Percentiles rank a stretch among this genome's conserved stretches.
Conservation (phyloP, 1,140 invertebrate species). For the Drosophila varians region DNA sequence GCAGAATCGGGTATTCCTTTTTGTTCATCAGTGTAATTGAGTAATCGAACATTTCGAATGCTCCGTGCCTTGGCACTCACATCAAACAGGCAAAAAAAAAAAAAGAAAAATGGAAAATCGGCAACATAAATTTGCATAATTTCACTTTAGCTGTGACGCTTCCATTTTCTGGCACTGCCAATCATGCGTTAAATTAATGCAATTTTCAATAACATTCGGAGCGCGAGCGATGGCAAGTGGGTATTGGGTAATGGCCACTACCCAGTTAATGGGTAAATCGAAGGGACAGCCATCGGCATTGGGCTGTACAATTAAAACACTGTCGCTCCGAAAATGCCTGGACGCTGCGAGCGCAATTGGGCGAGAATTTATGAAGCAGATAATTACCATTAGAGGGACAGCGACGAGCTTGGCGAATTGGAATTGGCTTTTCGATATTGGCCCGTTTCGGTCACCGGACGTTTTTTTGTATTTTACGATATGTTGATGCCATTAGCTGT, state of each 20-base stretch:
- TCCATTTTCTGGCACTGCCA: constrained; percentile 57
- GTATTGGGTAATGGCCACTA: not conserved
- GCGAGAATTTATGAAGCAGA: constrained; percentile 69
- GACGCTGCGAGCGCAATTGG: constrained; percentile 37
- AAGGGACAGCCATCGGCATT: not conserved
- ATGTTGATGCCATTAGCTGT: constrained; percentile 70
- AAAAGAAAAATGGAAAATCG: constrained; percentile 10
- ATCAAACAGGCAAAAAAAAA: not conserved
- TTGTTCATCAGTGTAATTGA: constrained; percentile 55
- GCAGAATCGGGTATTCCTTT: too few species aligned
- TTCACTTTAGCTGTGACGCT: constrained; percentile 54
- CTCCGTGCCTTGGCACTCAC: constrained; percentile 11
- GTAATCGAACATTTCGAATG: constrained; percentile 40
- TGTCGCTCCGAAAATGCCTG: constrained; percentile 30
- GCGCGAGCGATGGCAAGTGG: constrained; percentile 32
- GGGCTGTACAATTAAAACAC: constrained; percentile 62
- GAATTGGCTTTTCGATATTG: constrained; percentile 25
- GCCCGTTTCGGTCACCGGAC: constrained; percentile 9
- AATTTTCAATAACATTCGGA: constrained; percentile 62
- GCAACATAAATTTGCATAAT: constrained; percentile 51
- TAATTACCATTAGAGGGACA: constrained; percentile 70
- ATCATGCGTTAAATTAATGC: constrained; percentile 81
- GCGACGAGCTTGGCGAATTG: not conserved
- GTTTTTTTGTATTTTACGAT: constrained; percentile 40
- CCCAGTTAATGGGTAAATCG: not conserved